phyloP scores from a whole-genome alignment of 2,113 vertebrate genomes.

The Dromas ardeola region DNA sequence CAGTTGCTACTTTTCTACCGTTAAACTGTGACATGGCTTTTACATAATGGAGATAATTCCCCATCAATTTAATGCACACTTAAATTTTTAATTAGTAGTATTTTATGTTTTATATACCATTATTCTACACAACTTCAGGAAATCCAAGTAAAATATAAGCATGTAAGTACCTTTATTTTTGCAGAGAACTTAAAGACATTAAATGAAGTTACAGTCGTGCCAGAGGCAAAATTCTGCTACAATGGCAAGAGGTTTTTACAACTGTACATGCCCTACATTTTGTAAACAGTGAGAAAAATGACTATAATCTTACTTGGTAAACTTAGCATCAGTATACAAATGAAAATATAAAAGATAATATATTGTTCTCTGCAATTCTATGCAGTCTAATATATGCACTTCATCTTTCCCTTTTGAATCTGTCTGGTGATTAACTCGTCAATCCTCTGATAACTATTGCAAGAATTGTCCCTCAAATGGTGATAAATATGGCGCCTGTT shows the following conservation, averaged over 20 bases:
- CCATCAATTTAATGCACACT: neutral
- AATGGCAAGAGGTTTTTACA: neutral
- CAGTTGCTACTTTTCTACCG: neutral
- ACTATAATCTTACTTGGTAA: neutral
- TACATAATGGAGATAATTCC: neutral
- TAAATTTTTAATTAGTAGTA: neutral
- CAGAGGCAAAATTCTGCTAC: neutral
- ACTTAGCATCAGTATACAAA: neutral
- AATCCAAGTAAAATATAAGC: neutral
- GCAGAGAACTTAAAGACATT: neutral
- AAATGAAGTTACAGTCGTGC: neutral
- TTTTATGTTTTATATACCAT: neutral
- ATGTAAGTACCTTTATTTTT: neutral
- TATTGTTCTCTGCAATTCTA: neutral
- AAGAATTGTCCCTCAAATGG: neutral
- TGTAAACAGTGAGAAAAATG: neutral
- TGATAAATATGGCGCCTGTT: neutral
- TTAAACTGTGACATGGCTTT: neutral
- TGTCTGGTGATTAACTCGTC: neutral
- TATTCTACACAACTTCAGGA: neutral
- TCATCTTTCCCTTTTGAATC: neutral
- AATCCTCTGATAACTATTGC: neutral
- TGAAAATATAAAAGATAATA: neutral
- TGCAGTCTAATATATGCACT: neutral
- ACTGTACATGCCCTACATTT: neutral